Conservation (phyloP, 1,140 invertebrate species). For the Heliconius congener region DNA sequence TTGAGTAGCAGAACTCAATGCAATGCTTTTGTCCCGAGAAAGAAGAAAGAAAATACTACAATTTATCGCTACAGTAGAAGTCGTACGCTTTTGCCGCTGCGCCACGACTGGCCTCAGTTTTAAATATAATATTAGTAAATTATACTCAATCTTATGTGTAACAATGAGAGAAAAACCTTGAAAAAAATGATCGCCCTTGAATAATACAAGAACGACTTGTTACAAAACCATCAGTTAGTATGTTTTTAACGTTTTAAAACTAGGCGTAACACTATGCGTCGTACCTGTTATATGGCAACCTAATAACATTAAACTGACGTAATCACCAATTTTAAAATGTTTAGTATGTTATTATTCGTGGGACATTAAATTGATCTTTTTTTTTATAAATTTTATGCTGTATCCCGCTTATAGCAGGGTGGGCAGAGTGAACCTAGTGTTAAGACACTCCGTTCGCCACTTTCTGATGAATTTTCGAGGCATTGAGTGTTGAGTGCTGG, state of each 20-base stretch:
- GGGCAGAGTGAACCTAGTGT: no score
- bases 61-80: no score
- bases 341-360: neutral
- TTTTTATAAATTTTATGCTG: no score
- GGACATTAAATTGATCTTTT: neutral
- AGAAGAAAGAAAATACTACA: no score
- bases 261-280: neutral
- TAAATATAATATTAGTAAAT: neutral
- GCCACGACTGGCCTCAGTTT: neutral
- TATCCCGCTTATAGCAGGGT: no score
- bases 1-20: no score
- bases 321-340: neutral
- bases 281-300: neutral
- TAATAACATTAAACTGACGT: neutral
- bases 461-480: no score
- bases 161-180: neutral
- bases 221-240: neutral
- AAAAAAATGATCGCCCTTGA: neutral
- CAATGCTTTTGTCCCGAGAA: no score
- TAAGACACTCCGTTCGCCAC: no score
- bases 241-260: slow-evolving; percentile 7
- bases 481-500: no score
- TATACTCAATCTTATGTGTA: neutral
- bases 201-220: neutral
- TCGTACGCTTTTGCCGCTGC: no score